These are phyloP conservation scores for Steinernema carpocapsae DNA, from an alignment of 2,888 invertebrate genomes.

Conservation along the genomic window DNA sequence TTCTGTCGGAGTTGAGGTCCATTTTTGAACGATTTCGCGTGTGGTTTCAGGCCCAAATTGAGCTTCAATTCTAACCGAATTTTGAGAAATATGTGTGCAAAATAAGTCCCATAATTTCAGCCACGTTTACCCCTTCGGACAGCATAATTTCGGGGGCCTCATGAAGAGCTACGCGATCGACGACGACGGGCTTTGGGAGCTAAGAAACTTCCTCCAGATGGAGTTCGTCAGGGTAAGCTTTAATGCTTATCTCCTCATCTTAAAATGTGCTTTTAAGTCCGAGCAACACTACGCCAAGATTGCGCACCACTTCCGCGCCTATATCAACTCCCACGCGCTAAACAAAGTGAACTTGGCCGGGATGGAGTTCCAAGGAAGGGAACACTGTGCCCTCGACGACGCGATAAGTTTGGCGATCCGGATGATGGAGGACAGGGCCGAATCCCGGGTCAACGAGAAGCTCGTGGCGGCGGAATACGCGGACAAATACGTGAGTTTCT, in stretches of 20 bases:
- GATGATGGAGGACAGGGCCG: constrained; percentile 36
- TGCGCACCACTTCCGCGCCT: constrained; percentile 68
- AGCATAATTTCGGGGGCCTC: constrained; percentile 57
- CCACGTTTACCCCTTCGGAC: constrained; percentile 68
- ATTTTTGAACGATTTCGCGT: too few species aligned
- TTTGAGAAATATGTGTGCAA: too few species aligned
- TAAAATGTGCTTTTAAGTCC: constrained; percentile 40
- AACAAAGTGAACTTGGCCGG: constrained; percentile 56
- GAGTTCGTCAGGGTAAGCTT: constrained; percentile 70
- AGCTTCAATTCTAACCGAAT: constrained; percentile 72
- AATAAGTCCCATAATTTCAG: constrained; percentile 73
- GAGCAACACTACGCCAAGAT: constrained; percentile 43
- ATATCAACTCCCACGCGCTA: constrained; percentile 71
- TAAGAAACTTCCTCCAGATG: constrained; percentile 74
- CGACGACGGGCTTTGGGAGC: constrained; percentile 75
- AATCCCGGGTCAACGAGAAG: constrained; percentile 7
- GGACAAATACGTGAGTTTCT: not conserved
- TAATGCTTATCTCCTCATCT: too few species aligned
- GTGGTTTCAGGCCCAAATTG: constrained; percentile 73
- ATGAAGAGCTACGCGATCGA: constrained; percentile 71
- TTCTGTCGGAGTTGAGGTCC: too few species aligned
- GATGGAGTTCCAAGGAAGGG: constrained; percentile 73
- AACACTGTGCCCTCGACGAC: constrained; percentile 74
- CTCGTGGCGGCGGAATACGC: not conserved
- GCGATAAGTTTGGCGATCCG: not conserved